Conservation (phyloP, 2,888 invertebrate genomes). For the Alitta virens region DNA sequence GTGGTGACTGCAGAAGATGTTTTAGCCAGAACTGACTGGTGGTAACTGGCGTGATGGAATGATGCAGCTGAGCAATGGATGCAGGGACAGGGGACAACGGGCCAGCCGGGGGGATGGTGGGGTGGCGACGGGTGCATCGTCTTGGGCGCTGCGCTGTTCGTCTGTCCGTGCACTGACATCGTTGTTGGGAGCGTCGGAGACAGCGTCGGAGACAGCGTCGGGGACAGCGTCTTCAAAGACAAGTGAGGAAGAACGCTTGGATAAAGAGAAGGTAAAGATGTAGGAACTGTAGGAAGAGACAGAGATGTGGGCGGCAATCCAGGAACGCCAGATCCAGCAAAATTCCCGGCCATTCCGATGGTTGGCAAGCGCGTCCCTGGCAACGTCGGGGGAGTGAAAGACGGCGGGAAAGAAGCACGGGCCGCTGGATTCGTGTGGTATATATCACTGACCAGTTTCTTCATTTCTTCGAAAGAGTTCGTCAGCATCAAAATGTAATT, state of each 20-base stretch:
- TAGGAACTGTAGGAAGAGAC: neutral
- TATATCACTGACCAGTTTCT: constrained; percentile 51
- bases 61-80: constrained; percentile 1
- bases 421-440: constrained; percentile 28
- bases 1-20: no score
- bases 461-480: constrained; percentile 55
- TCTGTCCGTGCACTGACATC: neutral
- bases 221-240: constrained; percentile 1
- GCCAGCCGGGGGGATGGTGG: neutral
- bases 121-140: neutral
- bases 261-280: neutral
- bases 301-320: neutral
- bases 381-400: no score
- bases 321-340: no score
- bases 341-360: no score
- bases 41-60: no score
- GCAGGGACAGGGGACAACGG: constrained; percentile 6
- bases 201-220: neutral
- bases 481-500: constrained; percentile 56
- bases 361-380: no score
- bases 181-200: neutral
- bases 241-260: neutral
- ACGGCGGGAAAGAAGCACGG: no score
- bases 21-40: no score
- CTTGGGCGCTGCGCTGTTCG: neutral